Base-by-base conservation (phyloP, 2,113 vertebrate genomes). In the Ariopsis seemanni region DNA sequence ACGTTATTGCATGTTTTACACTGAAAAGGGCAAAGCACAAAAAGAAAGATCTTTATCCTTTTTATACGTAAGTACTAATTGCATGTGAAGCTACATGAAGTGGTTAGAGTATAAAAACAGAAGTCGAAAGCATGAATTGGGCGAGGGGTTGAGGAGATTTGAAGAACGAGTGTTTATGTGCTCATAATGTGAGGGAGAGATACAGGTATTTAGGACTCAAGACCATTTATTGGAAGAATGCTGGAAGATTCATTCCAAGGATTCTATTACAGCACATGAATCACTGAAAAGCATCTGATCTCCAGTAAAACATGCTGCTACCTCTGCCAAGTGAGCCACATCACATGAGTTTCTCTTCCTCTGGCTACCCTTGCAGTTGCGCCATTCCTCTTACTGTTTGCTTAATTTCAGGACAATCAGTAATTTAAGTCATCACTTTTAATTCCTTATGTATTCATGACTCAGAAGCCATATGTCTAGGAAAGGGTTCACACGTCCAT, bases 201-300 rank as follows among this genome's bases (percentile, higher is more conserved):
- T 57, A 57, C 14, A 57, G n/a, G 25, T 27, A 57, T 79, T 57
- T 27, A 57, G 11, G 12, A 20, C 60, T 60, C 12, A 12, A 22
- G 17, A 34, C 18, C 55, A 42, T 10, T 48, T 75, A 77, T 60
- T 63, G 60, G 22, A 74, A 82, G 58, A 65, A 82, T 50, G 72
- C 52, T 15, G 57, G 50, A 55, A 53, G 14, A 78, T 78, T 18
- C 42, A 63, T 83, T 17, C 25, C 22, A 30, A 22, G 82, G 55
- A 60, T 34, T 53, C n/a, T 48, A 42, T 88, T 72, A 83, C 17
- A 83, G n/a, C n/a, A 55, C 63, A 86, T 60, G 42, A 84, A 74
- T 89, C 83, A 78, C 62, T 63, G 25, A 75, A 86, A 79, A 77
- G 42, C 65, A 60, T 77, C 72, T 84, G 79, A 83, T 53, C 60